These are phyloP conservation scores for Phoebastria nigripes DNA, from an alignment of 2,797 vertebrate genomes.

Conservation along the genomic window DNA sequence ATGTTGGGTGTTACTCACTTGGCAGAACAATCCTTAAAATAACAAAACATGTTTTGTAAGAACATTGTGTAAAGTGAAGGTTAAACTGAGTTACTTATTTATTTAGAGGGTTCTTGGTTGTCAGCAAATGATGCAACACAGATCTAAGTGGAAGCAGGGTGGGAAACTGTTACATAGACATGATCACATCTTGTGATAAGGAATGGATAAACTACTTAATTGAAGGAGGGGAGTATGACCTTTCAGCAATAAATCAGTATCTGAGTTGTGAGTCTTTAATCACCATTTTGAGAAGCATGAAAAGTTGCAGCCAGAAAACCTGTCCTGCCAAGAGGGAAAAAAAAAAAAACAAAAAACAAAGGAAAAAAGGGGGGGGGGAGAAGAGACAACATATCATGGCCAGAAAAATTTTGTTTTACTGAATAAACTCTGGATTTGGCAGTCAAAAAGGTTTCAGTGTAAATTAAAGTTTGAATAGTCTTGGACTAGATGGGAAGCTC, in stretches of 20 bases:
- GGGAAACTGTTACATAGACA: neutral
- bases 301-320: neutral
- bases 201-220: neutral
- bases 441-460: neutral
- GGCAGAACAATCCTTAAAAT: neutral
- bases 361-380: rapidly evolving
- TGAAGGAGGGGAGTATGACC: neutral
- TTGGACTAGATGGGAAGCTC: neutral
- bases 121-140: neutral
- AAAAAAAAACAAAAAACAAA: neutral
- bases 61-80: neutral
- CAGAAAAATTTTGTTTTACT: neutral
- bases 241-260: neutral
- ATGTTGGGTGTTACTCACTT: neutral
- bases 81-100: neutral
- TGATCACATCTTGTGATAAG: neutral
- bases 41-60: neutral
- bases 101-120: neutral
- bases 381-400: neutral
- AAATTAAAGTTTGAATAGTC: neutral
- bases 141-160: neutral
- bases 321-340: neutral
- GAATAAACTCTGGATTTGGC: neutral
- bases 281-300: neutral
- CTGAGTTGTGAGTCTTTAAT: neutral